phyloP scores from a whole-genome alignment of 2,797 vertebrate species.

The Epinephelus awoara region DNA sequence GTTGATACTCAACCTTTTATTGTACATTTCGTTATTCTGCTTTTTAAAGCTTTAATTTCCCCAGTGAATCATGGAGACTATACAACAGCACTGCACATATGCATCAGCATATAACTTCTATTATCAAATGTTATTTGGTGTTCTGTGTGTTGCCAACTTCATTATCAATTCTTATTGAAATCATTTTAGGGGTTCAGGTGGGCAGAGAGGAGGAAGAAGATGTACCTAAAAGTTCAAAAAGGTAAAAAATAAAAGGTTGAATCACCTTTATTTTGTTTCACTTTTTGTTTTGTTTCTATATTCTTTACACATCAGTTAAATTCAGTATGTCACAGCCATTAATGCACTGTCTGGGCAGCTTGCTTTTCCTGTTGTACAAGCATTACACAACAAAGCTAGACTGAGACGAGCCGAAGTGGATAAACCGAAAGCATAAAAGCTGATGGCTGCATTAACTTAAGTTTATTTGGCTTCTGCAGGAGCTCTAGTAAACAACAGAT shows the following conservation, averaged over 20 bases:
- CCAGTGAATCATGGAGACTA: neutral
- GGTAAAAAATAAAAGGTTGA: neutral
- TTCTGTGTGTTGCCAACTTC: neutral
- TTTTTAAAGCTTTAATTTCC: neutral
- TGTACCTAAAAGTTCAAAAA: neutral
- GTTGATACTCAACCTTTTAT: neutral
- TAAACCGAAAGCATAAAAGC: neutral
- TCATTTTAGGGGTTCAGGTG: too few species aligned
- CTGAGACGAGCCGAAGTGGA: neutral
- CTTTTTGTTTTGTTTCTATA: slow-evolving; percentile 28
- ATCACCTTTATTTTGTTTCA: slow-evolving; percentile 24
- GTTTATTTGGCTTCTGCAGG: neutral
- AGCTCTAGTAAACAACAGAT: neutral
- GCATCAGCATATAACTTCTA: neutral
- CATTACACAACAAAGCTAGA: neutral
- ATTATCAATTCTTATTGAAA: neutral
- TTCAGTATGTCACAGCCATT: slow-evolving; percentile 1
- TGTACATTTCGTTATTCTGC: neutral
- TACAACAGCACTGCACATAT: neutral
- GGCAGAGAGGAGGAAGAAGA: neutral
- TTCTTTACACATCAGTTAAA: neutral
- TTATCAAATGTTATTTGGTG: neutral
- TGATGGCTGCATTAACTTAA: neutral
- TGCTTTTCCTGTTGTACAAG: slow-evolving; percentile 51
- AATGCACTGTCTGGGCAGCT: neutral